phyloP scores from a whole-genome alignment of 2,797 vertebrate species.

The Craterocephalus amniculus region DNA sequence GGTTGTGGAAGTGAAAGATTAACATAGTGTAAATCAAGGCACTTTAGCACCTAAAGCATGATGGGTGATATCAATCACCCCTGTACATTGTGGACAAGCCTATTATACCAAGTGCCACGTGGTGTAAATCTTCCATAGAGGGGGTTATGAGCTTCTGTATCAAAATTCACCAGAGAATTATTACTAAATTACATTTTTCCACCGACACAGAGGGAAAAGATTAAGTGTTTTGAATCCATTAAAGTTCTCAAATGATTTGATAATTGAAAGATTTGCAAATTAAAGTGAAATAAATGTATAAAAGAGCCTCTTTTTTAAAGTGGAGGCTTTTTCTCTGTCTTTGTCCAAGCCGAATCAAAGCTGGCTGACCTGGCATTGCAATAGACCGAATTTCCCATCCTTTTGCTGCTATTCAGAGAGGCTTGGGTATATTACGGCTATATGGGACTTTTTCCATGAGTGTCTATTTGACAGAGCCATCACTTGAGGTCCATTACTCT shows the following conservation, averaged over 20 bases:
- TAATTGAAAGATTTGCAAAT: slow-evolving; percentile 4
- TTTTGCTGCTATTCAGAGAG: slow-evolving; percentile 29
- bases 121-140: slow-evolving; percentile 59
- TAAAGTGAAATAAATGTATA: too few species aligned
- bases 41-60: slow-evolving; percentile 60
- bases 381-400: slow-evolving; percentile 12
- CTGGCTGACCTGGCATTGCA: slow-evolving; percentile 5
- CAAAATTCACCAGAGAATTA: slow-evolving; percentile 41
- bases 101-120: slow-evolving; percentile 58
- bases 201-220: background rate
- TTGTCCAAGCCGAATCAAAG: slow-evolving; percentile 6
- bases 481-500: slow-evolving; percentile 75
- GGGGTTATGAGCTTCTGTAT: slow-evolving; percentile 25
- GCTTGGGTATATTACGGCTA: slow-evolving; percentile 46
- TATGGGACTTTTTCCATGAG: slow-evolving; percentile 44
- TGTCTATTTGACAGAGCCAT: slow-evolving; percentile 66
- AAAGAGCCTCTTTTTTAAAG: too few species aligned
- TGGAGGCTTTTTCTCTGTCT: background rate
- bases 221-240: slow-evolving; percentile 1
- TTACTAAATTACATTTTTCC: slow-evolving; percentile 17
- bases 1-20: slow-evolving; percentile 52
- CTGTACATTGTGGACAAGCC: slow-evolving; percentile 60
- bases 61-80: slow-evolving; percentile 67
- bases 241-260: slow-evolving; percentile 7
- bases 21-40: slow-evolving; percentile 73